Evolutionary conservation across 2,797 vertebrate genomes (phyloP), one percentile per base, ranked within the genome.

Genomic region (Chelon auratus): DNA sequence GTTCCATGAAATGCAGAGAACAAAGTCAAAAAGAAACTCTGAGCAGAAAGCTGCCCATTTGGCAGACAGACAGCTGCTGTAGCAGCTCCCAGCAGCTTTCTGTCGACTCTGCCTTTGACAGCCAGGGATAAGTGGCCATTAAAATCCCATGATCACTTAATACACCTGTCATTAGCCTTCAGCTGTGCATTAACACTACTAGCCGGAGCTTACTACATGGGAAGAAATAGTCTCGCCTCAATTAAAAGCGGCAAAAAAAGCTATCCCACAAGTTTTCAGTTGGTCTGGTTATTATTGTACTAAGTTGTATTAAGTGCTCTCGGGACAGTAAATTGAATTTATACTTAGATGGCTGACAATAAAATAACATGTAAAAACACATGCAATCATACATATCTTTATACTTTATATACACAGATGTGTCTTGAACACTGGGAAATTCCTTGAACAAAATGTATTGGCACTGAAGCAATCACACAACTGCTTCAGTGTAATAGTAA

Each of bases 101-200:
- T 78, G 81, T 66, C 78, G 77, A 86, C 70, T 78, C 67, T 86
- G 70, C 63, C 72, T 91, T 75, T 83, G 85, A 92, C 86, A 91
- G 89, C 85, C 75, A 22, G 60, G 81, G 87, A 93, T 92, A 92
- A 93, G 90, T 91, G 89, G 81, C 87, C 88, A 90, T 93, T 94
- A 92, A 93, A 94, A 89, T 87, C 84, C 87, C 87, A 93, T 91
- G 89, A 94, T 94, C 91, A 91, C 88, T 90, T 92, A 93, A 93
- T 91, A 88, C 86, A 92, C 83, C 87, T 91, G 87, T 90, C 92
- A 91, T 93, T 91, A 93, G 85, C 74, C 87, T 82, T 91, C 88
- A 87, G 77, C 80, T 81, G 83, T 83, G 80, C 87, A 92, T 93
- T 93, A 93, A 89, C 77, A 72, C 80, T 47, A 71, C 59, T 60